Percentiles rank a stretch among this genome's conserved stretches.
Conservation (phyloP, 2,888 invertebrate species). For the Drosophila cyrtoloma region DNA sequence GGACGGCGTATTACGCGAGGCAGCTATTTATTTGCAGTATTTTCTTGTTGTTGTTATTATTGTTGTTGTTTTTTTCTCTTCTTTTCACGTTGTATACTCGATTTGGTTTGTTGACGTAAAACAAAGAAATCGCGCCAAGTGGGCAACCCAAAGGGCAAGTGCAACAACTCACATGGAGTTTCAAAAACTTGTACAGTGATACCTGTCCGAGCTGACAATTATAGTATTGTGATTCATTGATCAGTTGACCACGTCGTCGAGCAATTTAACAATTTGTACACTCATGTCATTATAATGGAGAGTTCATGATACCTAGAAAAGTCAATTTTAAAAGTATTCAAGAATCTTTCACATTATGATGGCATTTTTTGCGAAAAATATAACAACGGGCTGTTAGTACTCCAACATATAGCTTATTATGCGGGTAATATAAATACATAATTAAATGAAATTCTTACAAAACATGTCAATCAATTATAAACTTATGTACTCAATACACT, state of each 20-base stretch:
- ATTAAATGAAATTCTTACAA: neutral
- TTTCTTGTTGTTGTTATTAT: constrained; percentile 2
- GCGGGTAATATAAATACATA: neutral
- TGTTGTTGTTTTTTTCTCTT: constrained; percentile 12
- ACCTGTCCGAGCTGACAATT: constrained; percentile 23
- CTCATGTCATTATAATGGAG: neutral
- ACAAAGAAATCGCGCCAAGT: constrained; percentile 56
- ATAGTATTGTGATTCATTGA: constrained; percentile 41
- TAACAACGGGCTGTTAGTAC: neutral
- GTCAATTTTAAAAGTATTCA: neutral
- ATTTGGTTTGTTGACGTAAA: constrained; percentile 73
- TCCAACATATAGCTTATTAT: neutral
- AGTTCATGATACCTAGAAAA: neutral
- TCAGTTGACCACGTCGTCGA: constrained; percentile 32
- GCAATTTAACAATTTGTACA: constrained; percentile 3
- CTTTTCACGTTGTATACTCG: constrained; percentile 50
- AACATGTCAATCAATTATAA: neutral
- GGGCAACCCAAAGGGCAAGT: constrained; percentile 37
- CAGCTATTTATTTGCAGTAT: constrained; percentile 39
- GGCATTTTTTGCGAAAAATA: neutral
- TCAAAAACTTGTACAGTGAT: constrained; percentile 29
- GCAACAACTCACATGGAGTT: constrained; percentile 21
- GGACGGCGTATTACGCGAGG: constrained; percentile 62
- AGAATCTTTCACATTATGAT: neutral
- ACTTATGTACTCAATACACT: neutral